phyloP scores from a whole-genome alignment of 2,797 vertebrate species.

The Spheniscus humboldti region DNA sequence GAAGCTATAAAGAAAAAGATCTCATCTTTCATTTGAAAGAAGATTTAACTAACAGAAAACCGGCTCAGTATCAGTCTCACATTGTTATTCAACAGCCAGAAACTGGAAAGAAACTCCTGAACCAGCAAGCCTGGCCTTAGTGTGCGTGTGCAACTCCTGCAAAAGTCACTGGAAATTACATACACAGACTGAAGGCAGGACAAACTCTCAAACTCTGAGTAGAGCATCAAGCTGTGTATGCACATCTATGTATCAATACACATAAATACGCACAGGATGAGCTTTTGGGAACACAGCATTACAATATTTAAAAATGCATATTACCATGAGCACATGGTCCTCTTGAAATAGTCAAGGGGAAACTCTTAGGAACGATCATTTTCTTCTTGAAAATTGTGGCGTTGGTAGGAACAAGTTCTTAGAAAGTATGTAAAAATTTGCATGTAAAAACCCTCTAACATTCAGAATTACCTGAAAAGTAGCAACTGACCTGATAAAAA shows the following conservation, averaged over 20 bases:
- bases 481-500: conserved; percentile 81
- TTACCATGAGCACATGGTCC: background rate
- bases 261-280: background rate
- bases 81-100: background rate
- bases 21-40: background rate
- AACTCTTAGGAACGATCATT: background rate
- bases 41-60: background rate
- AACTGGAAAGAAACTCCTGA: background rate
- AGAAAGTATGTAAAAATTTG: background rate
- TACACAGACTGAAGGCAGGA: background rate
- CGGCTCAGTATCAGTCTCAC: background rate
- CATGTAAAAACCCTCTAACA: background rate
- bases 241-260: background rate
- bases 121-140: background rate
- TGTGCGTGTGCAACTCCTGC: background rate
- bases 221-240: background rate
- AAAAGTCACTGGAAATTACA: background rate
- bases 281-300: background rate
- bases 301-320: background rate
- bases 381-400: background rate
- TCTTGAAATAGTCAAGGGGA: background rate
- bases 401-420: background rate
- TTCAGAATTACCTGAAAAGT: background rate
- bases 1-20: background rate
- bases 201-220: background rate